Percentiles rank a stretch among this genome's conserved stretches.
phyloP scores from a whole-genome alignment of 2,888 invertebrate species.

The Blomia tropicalis region DNA sequence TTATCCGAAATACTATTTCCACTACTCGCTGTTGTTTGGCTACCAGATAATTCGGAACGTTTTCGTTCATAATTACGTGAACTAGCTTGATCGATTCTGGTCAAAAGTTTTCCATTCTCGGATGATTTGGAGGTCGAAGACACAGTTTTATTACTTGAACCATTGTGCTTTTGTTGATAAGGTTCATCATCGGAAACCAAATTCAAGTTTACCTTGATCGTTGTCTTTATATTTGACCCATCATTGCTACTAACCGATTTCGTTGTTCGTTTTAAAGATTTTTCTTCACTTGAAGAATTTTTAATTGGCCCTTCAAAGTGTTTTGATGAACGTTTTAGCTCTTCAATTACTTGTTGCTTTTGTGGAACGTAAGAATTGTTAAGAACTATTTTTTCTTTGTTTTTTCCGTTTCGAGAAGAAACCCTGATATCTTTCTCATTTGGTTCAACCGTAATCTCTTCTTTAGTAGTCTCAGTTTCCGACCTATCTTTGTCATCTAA shows the following conservation, averaged over 20 bases:
- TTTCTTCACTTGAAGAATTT: conserved; percentile 21
- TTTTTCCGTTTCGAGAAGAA: not conserved
- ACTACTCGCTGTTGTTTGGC: not conserved
- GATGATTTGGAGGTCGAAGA: no score
- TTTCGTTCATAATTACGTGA: conserved; percentile 10
- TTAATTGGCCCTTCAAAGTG: no score
- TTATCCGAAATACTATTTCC: no score
- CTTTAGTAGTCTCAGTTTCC: not conserved
- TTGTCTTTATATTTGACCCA: conserved; percentile 9
- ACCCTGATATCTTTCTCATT: no score
- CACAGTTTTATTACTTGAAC: conserved; percentile 15
- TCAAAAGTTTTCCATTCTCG: conserved; percentile 11
- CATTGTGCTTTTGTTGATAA: not conserved
- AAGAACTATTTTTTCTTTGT: conserved; percentile 21
- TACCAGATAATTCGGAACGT: not conserved
- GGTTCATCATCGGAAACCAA: conserved; percentile 22
- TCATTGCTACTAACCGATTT: not conserved
- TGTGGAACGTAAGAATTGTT: conserved; percentile 19
- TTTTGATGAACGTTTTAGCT: not conserved
- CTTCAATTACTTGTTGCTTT: not conserved
- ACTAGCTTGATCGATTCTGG: not conserved
- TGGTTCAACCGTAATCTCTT: not conserved
- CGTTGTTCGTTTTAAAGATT: not conserved
- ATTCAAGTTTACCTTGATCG: conserved; percentile 27
- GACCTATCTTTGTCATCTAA: conserved; percentile 10